Evolutionary conservation across 1,140 invertebrate genomes (phyloP).

Genomic region (Halesus radiatus): DNA sequence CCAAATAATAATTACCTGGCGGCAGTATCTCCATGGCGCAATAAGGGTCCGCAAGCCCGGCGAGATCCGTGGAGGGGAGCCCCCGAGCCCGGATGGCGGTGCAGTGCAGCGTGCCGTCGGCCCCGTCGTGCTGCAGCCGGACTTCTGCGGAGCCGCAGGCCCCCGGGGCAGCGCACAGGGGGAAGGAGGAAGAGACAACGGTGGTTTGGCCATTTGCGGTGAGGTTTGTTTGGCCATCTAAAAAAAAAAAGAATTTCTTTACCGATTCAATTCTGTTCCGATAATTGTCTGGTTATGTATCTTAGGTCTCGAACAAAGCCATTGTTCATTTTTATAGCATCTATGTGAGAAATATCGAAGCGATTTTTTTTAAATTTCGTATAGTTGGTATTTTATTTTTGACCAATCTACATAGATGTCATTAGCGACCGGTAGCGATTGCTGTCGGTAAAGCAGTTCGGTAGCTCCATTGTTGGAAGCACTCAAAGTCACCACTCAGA

Average conservation of each 20-base stretch:
- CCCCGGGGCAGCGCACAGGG: not conserved
- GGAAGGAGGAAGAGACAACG: not conserved
- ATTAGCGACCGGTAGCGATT: no score
- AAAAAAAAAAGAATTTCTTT: not conserved
- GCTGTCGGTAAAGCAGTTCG: no score
- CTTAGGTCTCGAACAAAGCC: no score
- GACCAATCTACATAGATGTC: no score
- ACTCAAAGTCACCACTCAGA: no score
- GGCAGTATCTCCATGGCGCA: conserved; percentile 90
- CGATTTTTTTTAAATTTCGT: no score
- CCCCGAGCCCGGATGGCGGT: conserved; percentile 81
- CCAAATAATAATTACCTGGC: conserved; percentile 68
- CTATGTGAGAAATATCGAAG: no score
- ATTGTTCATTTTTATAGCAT: no score
- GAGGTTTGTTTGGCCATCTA: conserved; percentile 15
- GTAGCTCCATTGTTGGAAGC: no score
- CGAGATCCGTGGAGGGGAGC: conserved; percentile 89
- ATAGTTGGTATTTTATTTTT: no score
- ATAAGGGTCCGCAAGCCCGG: conserved; percentile 92
- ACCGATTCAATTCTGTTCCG: no score
- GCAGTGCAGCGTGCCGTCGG: conserved; percentile 83
- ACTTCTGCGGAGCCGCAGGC: conserved; percentile 51
- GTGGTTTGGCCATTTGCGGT: conserved; percentile 1
- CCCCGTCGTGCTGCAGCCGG: conserved; percentile 53
- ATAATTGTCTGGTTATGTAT: no score